Evolutionary conservation across 2,888 invertebrate species (phyloP), one percentile per base, ranked within the genome.

Genomic region (Sesia bembeciformis): DNA sequence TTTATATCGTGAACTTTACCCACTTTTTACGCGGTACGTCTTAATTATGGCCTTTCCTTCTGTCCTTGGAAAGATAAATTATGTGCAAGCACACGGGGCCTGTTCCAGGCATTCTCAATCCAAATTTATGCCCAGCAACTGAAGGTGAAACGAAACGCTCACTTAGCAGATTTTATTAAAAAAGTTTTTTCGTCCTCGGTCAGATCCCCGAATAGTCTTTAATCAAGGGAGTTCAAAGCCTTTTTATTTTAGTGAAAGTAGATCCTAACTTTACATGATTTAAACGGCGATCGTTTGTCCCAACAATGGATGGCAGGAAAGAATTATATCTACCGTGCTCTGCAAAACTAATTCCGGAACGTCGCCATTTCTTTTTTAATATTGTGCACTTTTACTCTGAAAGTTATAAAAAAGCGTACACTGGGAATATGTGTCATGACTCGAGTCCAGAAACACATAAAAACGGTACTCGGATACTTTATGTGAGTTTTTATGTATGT

Each of bases 161-260:
- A 60, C 58, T 58, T 72, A 74, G 64, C 63, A 59, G 74, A 68
- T 83, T 84, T 84, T 85, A 84, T 84, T 84, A 82, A 84, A 86
- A 86, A 85, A 84, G 73, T 84, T 86, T 60, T 59, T 53, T 56
- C 62, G 59, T 60, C 56, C 65, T 64, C 62, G 64, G 64, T 62
- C 64, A 64, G 68, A 66, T 60, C 62, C 51, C 62, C 51, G 56
- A 57, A 61, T 58, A 53, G 60, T 57, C 58, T 57, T 67, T 68
- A 69, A 72, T 70, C 65, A 67, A 59, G 59, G 56, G 62, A 68
- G 62, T 68, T 65, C 58, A 62, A 60, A 65, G 60, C 65, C 64
- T 63, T 65, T 39, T 39, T 46, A 46, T 23, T 46, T 8, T 8
- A 46, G 23, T 46, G 23, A 46, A n/a, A 46, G 46, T 46, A 46